phyloP scores from a whole-genome alignment of 2,797 vertebrate genomes.

The Gymnocypris eckloni region DNA sequence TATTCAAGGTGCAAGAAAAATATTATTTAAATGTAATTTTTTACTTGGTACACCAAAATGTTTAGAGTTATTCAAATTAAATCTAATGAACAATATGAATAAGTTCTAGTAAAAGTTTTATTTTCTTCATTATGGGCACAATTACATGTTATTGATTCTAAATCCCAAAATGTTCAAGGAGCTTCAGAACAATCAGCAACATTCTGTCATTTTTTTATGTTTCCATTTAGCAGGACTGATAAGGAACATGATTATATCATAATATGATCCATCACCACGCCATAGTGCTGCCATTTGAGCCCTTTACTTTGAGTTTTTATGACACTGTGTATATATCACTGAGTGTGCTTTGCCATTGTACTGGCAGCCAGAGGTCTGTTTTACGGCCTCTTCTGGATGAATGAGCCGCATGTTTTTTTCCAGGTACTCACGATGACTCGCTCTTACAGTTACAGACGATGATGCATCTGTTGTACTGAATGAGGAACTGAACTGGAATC shows the following conservation, averaged over 20 bases:
- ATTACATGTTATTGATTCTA: not conserved
- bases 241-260: not conserved
- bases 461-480: slow-evolving; percentile 2
- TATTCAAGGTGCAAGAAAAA: not conserved
- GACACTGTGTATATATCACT: slow-evolving; percentile 1
- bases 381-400: slow-evolving; percentile 27
- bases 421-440: slow-evolving; percentile 14
- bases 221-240: slow-evolving; percentile 18
- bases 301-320: slow-evolving; percentile 21
- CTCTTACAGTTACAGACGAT: slow-evolving; percentile 33
- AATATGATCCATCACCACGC: not conserved
- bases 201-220: not conserved
- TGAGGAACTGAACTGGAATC: slow-evolving; percentile 32
- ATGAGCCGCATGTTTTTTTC: slow-evolving; percentile 43
- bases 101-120: not conserved
- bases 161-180: not conserved
- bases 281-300: slow-evolving; percentile 9
- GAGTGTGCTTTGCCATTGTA: not conserved
- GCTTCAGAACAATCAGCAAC: not conserved
- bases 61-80: not conserved
- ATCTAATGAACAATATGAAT: not conserved
- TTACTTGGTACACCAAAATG: not conserved
- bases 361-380: slow-evolving; percentile 27
- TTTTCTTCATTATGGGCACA: not conserved
- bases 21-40: not conserved